Base-by-base conservation (phyloP, 1,140 invertebrate genomes). In the Drosophila saltans region DNA sequence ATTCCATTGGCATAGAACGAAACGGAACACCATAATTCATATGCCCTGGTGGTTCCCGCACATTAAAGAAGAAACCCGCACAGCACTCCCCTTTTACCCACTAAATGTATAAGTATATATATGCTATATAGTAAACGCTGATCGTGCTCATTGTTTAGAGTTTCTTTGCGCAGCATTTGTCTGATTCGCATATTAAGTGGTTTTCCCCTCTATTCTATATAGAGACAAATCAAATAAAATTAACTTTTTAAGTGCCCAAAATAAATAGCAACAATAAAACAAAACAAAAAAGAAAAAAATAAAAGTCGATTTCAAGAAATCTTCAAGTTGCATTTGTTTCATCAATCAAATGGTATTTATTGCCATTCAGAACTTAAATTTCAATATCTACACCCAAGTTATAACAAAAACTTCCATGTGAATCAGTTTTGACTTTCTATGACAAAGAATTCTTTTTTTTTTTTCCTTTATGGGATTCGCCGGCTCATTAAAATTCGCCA, bases 61-160 rank as follows among this genome's bases (percentile, higher is more conserved):
- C 80, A 86, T 86, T 83, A 86, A 88, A 86, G 83, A 75, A 82
- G 79, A 79, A 66, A 52, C 73, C 55, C 28, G 9, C 62, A 52
- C 36, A 55, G 26, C 58, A 62, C 66, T 62, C 57, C 45, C 67
- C 60, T 21, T 48, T 40, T 16, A 64, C 45, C 75, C 39, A 40
- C 64, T 59, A 11, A 30, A 40, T 30, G 40, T 33, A 40, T 33
- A 21, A 66, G 57, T 58, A 43, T 69, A 61, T 58, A 43, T 69
- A 45, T 58, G 62, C 61, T 66, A 69, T 69, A 71, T 68, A 65
- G 61, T 78, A 71, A 69, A 66, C 63, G 71, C 71, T 68, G 83
- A 88, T 88, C 82, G 79, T 82, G 82, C 75, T 67, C 79, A 86
- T 86, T 86, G 83, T 88, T 88, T 82, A 81, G 80, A 66, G 57